A percentile compares a stretch with the other conserved stretches of the same genome.
phyloP scores from a whole-genome alignment of 2,797 vertebrate genomes.

The Emydoidea blandingii region DNA sequence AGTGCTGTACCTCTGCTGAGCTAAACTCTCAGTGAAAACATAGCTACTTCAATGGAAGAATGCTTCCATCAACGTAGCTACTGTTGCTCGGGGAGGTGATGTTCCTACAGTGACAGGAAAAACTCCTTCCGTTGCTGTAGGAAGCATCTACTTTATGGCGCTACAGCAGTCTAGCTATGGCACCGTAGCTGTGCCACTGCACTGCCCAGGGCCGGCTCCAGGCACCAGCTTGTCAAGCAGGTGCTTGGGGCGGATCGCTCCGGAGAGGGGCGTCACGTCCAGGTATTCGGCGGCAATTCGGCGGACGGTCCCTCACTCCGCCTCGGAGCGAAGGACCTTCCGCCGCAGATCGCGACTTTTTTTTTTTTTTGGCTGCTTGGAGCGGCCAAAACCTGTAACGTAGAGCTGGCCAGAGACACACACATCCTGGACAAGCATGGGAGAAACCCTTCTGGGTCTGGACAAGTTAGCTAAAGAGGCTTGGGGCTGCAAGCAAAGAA shows the following conservation, averaged over 20 bases:
- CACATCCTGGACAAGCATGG: background rate
- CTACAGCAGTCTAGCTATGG: background rate
- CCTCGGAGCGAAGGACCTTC: too few species aligned
- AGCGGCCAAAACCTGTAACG: background rate
- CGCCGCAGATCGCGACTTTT: too few species aligned
- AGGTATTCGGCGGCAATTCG: too few species aligned
- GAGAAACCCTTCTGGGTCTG: background rate
- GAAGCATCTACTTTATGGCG: background rate
- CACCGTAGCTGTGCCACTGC: background rate
- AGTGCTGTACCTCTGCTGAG: background rate
- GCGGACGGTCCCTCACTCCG: too few species aligned
- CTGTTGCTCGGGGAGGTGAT: background rate
- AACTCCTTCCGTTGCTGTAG: background rate
- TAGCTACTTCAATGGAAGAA: background rate
- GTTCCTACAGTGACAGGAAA: background rate
- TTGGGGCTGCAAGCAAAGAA: background rate
- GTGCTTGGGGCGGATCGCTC: too few species aligned
- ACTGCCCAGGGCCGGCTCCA: background rate
- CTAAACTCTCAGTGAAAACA: background rate
- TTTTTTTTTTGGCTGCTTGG: too few species aligned
- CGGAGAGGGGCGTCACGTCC: too few species aligned
- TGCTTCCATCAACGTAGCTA: background rate
- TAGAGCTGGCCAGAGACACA: background rate
- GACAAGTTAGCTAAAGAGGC: background rate
- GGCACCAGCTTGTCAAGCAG: too few species aligned